Percentiles rank a stretch among this genome's conserved stretches.
phyloP scores from a whole-genome alignment of 2,113 vertebrate species.

The Aphelocoma coerulescens region DNA sequence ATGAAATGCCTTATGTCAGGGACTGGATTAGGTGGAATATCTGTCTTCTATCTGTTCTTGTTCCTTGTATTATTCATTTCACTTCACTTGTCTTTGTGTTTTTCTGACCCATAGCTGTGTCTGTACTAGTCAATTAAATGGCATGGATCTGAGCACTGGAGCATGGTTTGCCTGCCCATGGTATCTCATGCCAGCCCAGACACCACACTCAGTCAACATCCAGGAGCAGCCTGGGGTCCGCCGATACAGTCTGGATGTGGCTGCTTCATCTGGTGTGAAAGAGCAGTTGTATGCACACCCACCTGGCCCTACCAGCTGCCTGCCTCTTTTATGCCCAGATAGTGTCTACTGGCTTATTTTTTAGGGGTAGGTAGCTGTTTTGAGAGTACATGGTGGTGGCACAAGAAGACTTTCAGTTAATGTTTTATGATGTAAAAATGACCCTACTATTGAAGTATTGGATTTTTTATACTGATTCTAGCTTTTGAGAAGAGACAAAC shows the following conservation, averaged over 20 bases:
- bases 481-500: background rate
- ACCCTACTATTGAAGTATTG: background rate
- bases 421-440: background rate
- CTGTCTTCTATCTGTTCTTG: background rate
- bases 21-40: background rate
- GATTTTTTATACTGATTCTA: background rate
- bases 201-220: rapidly evolving
- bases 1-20: background rate
- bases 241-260: background rate
- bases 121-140: background rate
- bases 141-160: background rate
- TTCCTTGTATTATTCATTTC: background rate
- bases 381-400: background rate
- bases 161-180: rapidly evolving
- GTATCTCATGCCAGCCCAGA: background rate
- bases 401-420: background rate
- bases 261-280: rapidly evolving
- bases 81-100: background rate
- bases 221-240: background rate
- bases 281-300: background rate
- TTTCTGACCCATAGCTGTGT: background rate
- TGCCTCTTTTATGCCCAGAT: background rate
- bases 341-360: background rate
- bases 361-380: background rate
- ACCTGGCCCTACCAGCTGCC: background rate